Conservation (phyloP, 2,888 invertebrate species). For the Cheiracanthium punctorium region DNA sequence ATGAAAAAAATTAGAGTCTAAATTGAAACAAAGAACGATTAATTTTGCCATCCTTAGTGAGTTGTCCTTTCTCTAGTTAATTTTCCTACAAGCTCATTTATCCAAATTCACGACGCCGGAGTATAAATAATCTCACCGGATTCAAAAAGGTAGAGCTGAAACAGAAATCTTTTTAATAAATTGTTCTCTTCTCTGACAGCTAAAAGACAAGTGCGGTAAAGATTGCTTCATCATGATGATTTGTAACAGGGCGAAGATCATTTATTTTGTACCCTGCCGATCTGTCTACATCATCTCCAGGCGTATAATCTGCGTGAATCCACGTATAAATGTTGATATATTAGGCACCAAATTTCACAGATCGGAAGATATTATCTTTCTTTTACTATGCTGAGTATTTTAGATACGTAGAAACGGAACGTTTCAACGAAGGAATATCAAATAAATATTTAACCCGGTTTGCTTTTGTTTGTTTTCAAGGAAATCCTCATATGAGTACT, state of each 20-base stretch:
- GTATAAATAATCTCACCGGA: conserved; percentile 45
- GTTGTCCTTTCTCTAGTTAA: conserved; percentile 45
- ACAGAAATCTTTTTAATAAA: conserved; percentile 63
- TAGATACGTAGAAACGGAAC: too few species aligned
- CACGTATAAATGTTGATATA: background rate
- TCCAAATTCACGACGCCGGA: conserved; percentile 45
- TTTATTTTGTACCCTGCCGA: conserved; percentile 46
- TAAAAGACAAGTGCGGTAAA: conserved; percentile 64
- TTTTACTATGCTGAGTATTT: too few species aligned
- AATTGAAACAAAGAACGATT: conserved; percentile 23
- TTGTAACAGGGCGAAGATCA: conserved; percentile 43
- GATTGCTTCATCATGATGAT: conserved; percentile 59
- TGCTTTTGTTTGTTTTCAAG: too few species aligned
- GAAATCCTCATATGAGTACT: too few species aligned
- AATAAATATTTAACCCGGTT: too few species aligned
- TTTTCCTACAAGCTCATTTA: conserved; percentile 56
- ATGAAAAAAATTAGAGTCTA: conserved; percentile 34
- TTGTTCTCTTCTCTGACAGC: conserved; percentile 56
- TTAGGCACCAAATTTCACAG: background rate
- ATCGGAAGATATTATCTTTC: too few species aligned
- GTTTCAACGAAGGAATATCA: too few species aligned
- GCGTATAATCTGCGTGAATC: background rate
- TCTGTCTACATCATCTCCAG: conserved; percentile 39
- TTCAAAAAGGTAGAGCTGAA: conserved; percentile 47
- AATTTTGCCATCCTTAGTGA: conserved; percentile 46